Base-by-base conservation (phyloP, 2,888 invertebrate species). In the Gymnoscelis rufifasciata region DNA sequence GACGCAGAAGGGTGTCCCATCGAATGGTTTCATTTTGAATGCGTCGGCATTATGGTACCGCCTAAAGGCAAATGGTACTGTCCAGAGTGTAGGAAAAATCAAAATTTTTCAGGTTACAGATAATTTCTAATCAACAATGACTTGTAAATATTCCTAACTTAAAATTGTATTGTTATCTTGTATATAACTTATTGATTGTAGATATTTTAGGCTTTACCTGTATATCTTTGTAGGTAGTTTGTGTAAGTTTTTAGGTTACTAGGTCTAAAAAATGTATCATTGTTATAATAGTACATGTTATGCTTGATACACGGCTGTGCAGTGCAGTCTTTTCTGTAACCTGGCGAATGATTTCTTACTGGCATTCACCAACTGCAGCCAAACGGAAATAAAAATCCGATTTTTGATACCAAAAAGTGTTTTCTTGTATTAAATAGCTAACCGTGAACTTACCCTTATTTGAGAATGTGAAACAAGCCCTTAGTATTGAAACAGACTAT, bases 11-110 rank as follows among this genome's bases (percentile, higher is more conserved):
- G 95, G 62, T 99, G 99, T 82, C 91, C 93, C 42, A 97, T 97
- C 56, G 97, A 98, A 81, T 99, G 99, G 99, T 99, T 98, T 83
- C 99, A 99, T 82, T 98, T 98, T 74, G 97, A 96, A 71, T 99
- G 99, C 81, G 98, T 99, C 26, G 97, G 97, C 33, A 95, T 99
- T 66, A 94, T 95, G 91, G 95, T 97, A 67, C 96, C 97, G 38
- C 99, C 99, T 3, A 96, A 97, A 86, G 98, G 98, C 62, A 97
- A 97, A 83, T 99, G 99, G 99, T 99, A 93, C 81, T 99, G 99
- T 78, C 97, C 97, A 0, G 96, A 97, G 71, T 99, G 99, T 83
- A 90, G 87, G 67, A 84, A 84, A 71, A 87, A 83, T 78, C 83
- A 80, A 74, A 81, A 68, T 74, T 78, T 82, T 68, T 71, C 87